Conservation (phyloP, 1,140 invertebrate genomes). For the Cheumatopsyche charites region DNA sequence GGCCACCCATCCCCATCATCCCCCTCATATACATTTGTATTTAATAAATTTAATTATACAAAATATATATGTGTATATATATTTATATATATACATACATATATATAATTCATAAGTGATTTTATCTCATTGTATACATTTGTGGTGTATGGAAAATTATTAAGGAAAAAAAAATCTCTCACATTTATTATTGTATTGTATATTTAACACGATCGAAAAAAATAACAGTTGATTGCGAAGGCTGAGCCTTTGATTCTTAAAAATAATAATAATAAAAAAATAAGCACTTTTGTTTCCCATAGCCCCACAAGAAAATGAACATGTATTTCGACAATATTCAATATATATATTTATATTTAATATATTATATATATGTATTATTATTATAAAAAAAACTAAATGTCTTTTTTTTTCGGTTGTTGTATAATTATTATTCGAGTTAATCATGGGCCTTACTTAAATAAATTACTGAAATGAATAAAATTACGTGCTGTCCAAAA, state of each 20-base stretch:
- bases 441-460: constrained; percentile 62
- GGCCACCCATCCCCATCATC: constrained; percentile 1
- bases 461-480: constrained; percentile 51
- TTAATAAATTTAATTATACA: not conserved
- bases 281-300: constrained; percentile 41
- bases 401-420: constrained; percentile 54
- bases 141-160: constrained; percentile 46
- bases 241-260: not conserved
- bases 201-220: too few species aligned
- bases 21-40: not conserved
- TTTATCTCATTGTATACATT: constrained; percentile 49
- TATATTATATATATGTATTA: constrained; percentile 6
- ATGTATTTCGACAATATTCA: constrained; percentile 61
- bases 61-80: constrained; percentile 5
- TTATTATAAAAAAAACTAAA: constrained; percentile 43
- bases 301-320: constrained; percentile 54
- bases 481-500: constrained; percentile 57
- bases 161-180: constrained; percentile 33
- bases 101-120: constrained; percentile 45
- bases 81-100: constrained; percentile 47
- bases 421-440: constrained; percentile 52
- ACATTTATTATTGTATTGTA: constrained; percentile 1
- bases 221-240: not conserved
- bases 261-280: too few species aligned
- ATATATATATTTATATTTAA: constrained; percentile 50